Evolutionary conservation across 1,140 invertebrate species (phyloP).

Genomic region (Drosophila quadrilineata): DNA sequence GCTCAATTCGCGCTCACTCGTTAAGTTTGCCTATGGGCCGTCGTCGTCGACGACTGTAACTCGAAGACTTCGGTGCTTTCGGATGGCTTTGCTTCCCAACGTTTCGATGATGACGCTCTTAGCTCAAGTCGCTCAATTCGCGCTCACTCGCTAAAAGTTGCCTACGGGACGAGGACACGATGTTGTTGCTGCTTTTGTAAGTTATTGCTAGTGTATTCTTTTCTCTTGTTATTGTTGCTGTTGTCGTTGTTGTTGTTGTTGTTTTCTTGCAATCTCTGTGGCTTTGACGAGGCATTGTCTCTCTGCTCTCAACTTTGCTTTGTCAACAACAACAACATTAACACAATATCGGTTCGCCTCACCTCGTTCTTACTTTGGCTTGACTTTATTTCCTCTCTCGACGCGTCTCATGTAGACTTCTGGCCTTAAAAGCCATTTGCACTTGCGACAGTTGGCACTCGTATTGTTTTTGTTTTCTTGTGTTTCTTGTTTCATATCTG

Average conservation of each 20-base stretch:
- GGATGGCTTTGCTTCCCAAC: conserved; percentile 40
- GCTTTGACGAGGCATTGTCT: conserved; percentile 16
- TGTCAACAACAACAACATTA: too few relatives aligned
- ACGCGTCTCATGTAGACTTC: conserved; percentile 44
- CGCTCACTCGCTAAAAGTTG: conserved; percentile 30
- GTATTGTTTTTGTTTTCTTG: conserved; percentile 37
- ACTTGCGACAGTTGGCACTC: conserved; percentile 67
- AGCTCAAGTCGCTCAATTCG: conserved; percentile 30
- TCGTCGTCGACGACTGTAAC: conserved; percentile 48
- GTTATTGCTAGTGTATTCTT: background rate
- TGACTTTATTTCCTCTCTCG: conserved; percentile 13
- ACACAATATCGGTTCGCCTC: too few relatives aligned
- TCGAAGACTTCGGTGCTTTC: conserved; percentile 58
- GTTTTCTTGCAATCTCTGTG: conserved; percentile 23
- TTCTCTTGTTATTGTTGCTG: conserved; percentile 4
- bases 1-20: conserved; percentile 31
- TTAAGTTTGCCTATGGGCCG: conserved; percentile 32
- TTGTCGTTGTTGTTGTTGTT: background rate
- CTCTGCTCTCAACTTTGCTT: conserved; percentile 2
- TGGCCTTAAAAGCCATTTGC: conserved; percentile 62
- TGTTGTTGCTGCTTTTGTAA: background rate
- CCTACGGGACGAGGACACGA: conserved; percentile 28
- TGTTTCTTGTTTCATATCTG: too few relatives aligned
- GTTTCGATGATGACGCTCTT: conserved; percentile 23
- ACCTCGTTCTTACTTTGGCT: background rate